Percentiles rank a stretch among this genome's conserved stretches.
These are phyloP conservation scores for Cinara cedri DNA, from an alignment of 2,888 invertebrate species.

Conservation along the genomic window DNA sequence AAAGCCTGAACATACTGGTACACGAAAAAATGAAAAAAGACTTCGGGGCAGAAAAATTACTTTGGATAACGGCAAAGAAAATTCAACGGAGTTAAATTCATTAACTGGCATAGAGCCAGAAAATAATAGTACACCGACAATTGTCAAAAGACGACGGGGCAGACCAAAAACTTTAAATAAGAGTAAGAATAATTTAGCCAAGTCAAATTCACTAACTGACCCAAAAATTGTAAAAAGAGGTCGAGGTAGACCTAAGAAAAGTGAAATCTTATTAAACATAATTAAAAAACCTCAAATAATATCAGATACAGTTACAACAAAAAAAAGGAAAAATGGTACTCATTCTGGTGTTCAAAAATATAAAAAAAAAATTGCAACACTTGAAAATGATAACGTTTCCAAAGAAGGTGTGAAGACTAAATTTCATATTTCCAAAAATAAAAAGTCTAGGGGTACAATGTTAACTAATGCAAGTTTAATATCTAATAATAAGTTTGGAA, in stretches of 20 bases:
- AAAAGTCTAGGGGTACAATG: background rate
- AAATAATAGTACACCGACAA: slow-evolving; percentile 59
- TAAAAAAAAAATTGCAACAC: background rate
- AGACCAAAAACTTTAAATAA: background rate
- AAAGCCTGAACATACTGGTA: no score
- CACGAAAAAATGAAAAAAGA: no score
- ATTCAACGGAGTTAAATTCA: background rate
- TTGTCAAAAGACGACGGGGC: no score
- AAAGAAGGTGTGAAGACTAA: background rate
- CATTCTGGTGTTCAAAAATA: background rate
- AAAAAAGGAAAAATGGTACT: background rate
- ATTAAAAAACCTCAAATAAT: background rate
- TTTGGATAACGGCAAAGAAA: background rate
- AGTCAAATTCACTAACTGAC: slow-evolving; percentile 5
- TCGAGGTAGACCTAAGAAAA: slow-evolving; percentile 41
- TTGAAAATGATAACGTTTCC: background rate
- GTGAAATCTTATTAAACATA: background rate
- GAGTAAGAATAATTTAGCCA: background rate
- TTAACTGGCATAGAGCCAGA: slow-evolving; percentile 59
- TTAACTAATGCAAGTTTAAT: no score
- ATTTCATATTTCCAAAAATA: background rate
- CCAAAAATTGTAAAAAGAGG: slow-evolving; percentile 58
- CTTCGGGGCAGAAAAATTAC: no score
- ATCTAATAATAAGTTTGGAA: background rate
- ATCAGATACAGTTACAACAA: background rate